Conservation (phyloP, 2,113 vertebrate species). For the Stegastes partitus region DNA sequence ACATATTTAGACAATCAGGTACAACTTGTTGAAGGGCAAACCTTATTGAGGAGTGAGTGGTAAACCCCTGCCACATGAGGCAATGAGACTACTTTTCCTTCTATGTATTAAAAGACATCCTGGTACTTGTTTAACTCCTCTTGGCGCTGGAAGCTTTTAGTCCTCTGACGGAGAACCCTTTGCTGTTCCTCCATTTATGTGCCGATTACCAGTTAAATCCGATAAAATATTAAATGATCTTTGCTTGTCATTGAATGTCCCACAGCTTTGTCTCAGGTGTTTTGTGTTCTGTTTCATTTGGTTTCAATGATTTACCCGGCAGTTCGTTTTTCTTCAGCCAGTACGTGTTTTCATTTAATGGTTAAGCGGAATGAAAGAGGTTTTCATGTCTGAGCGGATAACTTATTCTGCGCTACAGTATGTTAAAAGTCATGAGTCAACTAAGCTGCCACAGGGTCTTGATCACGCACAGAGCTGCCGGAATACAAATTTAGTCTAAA, state of each 20-base stretch:
- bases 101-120: too few relatives aligned
- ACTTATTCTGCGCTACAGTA: slow-evolving; percentile 11
- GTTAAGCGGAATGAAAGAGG: neutral
- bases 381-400: slow-evolving; percentile 26
- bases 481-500: slow-evolving; percentile 26
- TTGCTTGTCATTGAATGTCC: neutral
- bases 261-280: neutral
- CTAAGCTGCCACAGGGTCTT: slow-evolving; percentile 22
- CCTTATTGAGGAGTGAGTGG: neutral
- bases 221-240: neutral
- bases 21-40: neutral
- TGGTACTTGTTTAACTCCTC: too few relatives aligned
- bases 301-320: slow-evolving; percentile 7
- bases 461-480: slow-evolving; percentile 5
- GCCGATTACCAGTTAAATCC: neutral
- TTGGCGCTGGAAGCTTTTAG: neutral
- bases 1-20: neutral
- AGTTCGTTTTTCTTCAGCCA: neutral
- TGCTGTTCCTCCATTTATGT: too few relatives aligned
- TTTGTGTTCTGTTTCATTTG: neutral
- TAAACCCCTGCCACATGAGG: neutral
- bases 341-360: slow-evolving; percentile 1
- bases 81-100: neutral
- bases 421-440: slow-evolving; percentile 14
- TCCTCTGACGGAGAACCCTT: too few relatives aligned